Evolutionary conservation across 2,113 vertebrate genomes (phyloP).

Genomic region (Colinus virginianus): DNA sequence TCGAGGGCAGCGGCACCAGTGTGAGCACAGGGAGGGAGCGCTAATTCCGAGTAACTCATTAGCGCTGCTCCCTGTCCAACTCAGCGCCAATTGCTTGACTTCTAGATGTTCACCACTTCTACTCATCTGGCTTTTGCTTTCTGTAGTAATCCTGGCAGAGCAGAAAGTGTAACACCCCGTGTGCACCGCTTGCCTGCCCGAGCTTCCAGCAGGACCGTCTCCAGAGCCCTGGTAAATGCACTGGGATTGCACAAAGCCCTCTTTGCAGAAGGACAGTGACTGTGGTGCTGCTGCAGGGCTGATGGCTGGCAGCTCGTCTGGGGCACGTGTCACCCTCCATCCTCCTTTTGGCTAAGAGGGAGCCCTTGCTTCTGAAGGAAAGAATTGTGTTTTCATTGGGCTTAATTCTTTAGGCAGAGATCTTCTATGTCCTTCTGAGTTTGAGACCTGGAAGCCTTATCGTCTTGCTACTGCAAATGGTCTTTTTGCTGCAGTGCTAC

Average conservation of each 20-base stretch:
- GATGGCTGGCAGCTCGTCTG: not conserved
- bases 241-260: not conserved
- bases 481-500: not conserved
- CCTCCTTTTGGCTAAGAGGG: not conserved
- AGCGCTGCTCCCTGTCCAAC: not conserved
- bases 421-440: constrained; percentile 21
- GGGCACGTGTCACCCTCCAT: not conserved
- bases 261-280: not conserved
- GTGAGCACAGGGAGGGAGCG: not conserved
- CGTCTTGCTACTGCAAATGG: constrained; percentile 9
- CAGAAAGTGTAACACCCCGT: not conserved
- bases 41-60: not conserved
- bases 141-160: not conserved
- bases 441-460: constrained; percentile 41
- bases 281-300: not conserved
- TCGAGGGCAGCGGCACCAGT: not conserved
- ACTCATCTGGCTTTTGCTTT: not conserved
- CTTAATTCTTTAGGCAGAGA: constrained; percentile 37
- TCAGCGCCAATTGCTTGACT: not conserved
- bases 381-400: not conserved
- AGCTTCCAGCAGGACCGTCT: not conserved
- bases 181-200: fast-evolving
- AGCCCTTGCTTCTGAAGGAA: constrained; percentile 23
- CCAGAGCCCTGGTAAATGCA: not conserved
- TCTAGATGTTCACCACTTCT: not conserved